A percentile compares a stretch with the other conserved stretches of the same genome.
Evolutionary conservation across 2,888 invertebrate species (phyloP).

Genomic region (Rhimphoctona megacephalus): DNA sequence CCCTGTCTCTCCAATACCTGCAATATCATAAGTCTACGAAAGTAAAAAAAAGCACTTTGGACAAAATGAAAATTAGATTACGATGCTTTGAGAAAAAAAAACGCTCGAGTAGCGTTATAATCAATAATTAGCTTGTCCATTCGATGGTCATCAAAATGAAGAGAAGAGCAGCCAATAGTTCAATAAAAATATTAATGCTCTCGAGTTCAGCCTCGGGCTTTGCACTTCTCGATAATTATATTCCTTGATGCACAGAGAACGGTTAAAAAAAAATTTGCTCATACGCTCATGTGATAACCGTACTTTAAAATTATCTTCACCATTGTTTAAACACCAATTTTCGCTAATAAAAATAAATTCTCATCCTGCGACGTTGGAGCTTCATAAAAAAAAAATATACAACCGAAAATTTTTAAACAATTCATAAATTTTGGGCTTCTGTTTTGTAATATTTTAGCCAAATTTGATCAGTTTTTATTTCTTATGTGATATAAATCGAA

Average conservation of each 20-base stretch:
- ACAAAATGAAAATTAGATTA: slow-evolving; percentile 11
- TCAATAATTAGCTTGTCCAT: background rate
- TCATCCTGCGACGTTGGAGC: background rate
- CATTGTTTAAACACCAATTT: background rate
- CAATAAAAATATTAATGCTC: slow-evolving; percentile 12
- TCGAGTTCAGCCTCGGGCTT: slow-evolving; percentile 9
- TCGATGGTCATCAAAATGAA: background rate
- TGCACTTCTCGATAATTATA: slow-evolving; percentile 9
- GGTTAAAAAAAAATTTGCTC: background rate
- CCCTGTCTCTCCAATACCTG: slow-evolving; percentile 22
- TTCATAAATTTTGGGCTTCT: background rate
- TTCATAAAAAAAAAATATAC: background rate
- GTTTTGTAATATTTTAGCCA: background rate
- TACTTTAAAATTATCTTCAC: background rate
- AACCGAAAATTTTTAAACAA: background rate
- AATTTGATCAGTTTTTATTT: too few species aligned
- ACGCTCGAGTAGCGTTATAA: background rate
- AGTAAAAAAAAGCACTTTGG: slow-evolving; percentile 4
- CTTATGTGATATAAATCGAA: too few species aligned
- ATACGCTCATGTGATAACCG: background rate
- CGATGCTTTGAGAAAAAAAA: background rate
- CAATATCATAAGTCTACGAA: background rate
- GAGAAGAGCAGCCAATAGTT: background rate
- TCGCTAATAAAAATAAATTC: background rate
- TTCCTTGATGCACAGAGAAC: background rate